Percentiles rank a stretch among this genome's conserved stretches.
phyloP scores from a whole-genome alignment of 1,140 invertebrate species.

The Bombus sibiricus region DNA sequence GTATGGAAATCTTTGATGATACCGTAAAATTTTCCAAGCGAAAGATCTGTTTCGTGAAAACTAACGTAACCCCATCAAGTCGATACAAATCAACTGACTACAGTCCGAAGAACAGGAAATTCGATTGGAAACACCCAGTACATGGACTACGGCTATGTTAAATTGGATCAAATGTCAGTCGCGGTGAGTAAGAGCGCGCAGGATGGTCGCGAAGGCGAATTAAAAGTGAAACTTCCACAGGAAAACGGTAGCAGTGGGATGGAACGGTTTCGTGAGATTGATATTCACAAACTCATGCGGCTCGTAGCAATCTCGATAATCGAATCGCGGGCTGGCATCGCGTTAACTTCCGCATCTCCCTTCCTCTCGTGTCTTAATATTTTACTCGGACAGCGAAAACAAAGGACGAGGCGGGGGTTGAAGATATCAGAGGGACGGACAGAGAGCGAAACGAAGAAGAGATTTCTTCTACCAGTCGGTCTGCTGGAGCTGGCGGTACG shows the following conservation, averaged over 20 bases:
- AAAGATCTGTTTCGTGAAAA: too few species aligned
- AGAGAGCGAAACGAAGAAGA: slow-evolving; percentile 1
- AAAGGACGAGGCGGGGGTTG: neutral
- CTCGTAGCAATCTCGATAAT: slow-evolving; percentile 44
- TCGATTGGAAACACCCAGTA: neutral
- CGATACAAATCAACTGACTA: too few species aligned
- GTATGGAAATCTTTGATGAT: too few species aligned
- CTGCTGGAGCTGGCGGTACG: slow-evolving; percentile 22
- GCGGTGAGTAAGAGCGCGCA: neutral
- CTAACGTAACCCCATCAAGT: too few species aligned
- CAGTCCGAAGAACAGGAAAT: neutral
- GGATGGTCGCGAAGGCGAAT: neutral
- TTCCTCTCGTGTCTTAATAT: slow-evolving; percentile 52
- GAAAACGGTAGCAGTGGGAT: neutral
- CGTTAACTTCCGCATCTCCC: slow-evolving; percentile 3
- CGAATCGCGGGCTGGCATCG: slow-evolving; percentile 36
- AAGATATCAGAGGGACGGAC: neutral
- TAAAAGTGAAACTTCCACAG: slow-evolving; percentile 21
- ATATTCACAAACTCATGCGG: slow-evolving; percentile 44
- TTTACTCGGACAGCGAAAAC: slow-evolving; percentile 8
- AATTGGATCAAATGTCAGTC: neutral
- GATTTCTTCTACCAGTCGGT: slow-evolving; percentile 43
- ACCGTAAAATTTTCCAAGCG: too few species aligned
- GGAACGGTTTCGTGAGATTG: slow-evolving; percentile 6
- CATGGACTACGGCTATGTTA: neutral